Percentiles rank a stretch among this genome's conserved stretches.
phyloP scores from a whole-genome alignment of 2,888 invertebrate species.

The Plagodis dolabraria region DNA sequence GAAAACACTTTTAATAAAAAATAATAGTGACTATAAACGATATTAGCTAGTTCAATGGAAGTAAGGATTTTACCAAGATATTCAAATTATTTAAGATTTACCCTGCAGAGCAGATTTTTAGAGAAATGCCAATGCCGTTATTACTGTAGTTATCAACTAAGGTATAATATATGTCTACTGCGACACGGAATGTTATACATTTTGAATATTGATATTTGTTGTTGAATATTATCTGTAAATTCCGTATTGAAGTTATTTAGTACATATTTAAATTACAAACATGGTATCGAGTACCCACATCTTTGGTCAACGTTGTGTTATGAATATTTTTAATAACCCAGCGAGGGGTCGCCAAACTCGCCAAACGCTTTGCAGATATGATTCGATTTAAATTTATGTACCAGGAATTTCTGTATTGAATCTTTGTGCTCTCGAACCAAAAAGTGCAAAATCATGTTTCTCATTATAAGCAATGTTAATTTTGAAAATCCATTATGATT shows the following conservation, averaged over 20 bases:
- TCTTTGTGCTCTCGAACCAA: slow-evolving; percentile 22
- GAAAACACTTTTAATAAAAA: too few relatives aligned
- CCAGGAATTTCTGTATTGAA: slow-evolving; percentile 26
- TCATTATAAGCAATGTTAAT: slow-evolving; percentile 30
- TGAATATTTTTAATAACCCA: slow-evolving; percentile 51
- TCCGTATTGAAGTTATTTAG: slow-evolving; percentile 13
- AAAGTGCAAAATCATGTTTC: slow-evolving; percentile 34
- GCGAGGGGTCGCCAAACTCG: slow-evolving; percentile 48
- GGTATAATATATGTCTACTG: too few relatives aligned
- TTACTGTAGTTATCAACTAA: too few relatives aligned
- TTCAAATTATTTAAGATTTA: too few relatives aligned
- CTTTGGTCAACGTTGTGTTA: slow-evolving; percentile 44
- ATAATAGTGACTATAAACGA: too few relatives aligned
- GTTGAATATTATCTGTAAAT: too few relatives aligned
- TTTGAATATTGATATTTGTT: too few relatives aligned
- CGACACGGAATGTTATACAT: too few relatives aligned
- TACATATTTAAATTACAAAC: slow-evolving; percentile 41
- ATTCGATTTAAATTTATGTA: slow-evolving; percentile 23
- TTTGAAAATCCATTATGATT: slow-evolving; percentile 30
- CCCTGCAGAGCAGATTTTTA: too few relatives aligned
- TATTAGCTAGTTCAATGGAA: too few relatives aligned
- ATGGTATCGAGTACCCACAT: slow-evolving; percentile 40
- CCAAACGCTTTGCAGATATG: slow-evolving; percentile 31
- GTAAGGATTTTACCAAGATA: too few relatives aligned
- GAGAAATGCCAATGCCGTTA: too few relatives aligned